Conservation (phyloP, 2,797 vertebrate species). For the Falco concolor region DNA sequence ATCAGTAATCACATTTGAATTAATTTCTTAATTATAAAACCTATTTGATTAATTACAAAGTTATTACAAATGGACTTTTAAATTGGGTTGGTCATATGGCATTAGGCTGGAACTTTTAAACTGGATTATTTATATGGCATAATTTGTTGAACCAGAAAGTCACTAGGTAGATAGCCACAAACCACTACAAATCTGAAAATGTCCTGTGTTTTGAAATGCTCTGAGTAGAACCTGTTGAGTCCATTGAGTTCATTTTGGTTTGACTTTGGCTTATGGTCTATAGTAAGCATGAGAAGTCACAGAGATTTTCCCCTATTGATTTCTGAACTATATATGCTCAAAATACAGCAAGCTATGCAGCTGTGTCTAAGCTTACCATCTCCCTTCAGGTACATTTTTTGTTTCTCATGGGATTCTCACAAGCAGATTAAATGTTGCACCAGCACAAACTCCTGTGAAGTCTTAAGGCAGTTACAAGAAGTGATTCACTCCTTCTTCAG, state of each 20-base stretch:
- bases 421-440: neutral
- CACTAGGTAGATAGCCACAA: neutral
- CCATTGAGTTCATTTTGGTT: neutral
- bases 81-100: neutral
- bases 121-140: neutral
- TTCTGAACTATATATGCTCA: neutral
- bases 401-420: neutral
- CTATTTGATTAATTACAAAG: neutral
- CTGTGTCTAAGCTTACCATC: neutral
- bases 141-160: neutral
- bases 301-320: neutral
- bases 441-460: neutral
- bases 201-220: neutral
- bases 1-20: neutral
- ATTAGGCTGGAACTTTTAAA: neutral
- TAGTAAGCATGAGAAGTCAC: neutral
- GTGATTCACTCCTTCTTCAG: neutral
- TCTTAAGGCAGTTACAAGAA: neutral
- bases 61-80: neutral
- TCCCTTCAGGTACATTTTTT: neutral
- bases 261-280: neutral
- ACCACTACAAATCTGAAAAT: neutral
- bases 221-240: neutral
- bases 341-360: neutral
- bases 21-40: conserved; percentile 10